phyloP scores from a whole-genome alignment of 2,888 invertebrate species.

The Xanthorhoe spadicearia region DNA sequence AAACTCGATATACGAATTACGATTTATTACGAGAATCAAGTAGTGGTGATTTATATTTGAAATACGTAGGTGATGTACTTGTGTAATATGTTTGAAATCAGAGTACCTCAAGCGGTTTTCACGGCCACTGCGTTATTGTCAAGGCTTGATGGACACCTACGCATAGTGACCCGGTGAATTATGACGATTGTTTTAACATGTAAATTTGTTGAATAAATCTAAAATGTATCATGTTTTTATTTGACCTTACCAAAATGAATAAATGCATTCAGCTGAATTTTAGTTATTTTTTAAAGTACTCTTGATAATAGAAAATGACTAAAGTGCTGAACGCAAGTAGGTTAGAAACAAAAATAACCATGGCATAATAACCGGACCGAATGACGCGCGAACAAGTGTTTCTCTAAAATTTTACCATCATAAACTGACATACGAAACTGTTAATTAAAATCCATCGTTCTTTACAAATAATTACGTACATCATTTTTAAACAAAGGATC shows the following conservation, averaged over 20 bases:
- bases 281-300: not conserved
- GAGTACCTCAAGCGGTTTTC: not conserved
- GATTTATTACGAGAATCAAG: conserved; percentile 87
- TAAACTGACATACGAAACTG: conserved; percentile 17
- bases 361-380: conserved; percentile 53
- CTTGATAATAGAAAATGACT: not conserved
- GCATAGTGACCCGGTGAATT: not conserved
- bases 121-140: not conserved
- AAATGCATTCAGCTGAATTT: not conserved
- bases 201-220: conserved; percentile 6
- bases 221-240: conserved; percentile 7
- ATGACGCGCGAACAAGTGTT: conserved; percentile 43
- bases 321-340: conserved; percentile 47
- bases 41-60: conserved; percentile 87
- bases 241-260: not conserved
- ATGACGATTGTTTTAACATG: not conserved
- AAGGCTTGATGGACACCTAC: not conserved
- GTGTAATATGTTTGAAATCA: not conserved
- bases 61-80: conserved; percentile 2
- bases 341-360: conserved; percentile 66
- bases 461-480: not conserved
- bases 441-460: conserved; percentile 10
- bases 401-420: conserved; percentile 20
- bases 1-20: conserved; percentile 88
- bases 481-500: conserved; percentile 6